Evolutionary conservation across 2,113 vertebrate species (phyloP).

Genomic region (Synodontis membranacea): DNA sequence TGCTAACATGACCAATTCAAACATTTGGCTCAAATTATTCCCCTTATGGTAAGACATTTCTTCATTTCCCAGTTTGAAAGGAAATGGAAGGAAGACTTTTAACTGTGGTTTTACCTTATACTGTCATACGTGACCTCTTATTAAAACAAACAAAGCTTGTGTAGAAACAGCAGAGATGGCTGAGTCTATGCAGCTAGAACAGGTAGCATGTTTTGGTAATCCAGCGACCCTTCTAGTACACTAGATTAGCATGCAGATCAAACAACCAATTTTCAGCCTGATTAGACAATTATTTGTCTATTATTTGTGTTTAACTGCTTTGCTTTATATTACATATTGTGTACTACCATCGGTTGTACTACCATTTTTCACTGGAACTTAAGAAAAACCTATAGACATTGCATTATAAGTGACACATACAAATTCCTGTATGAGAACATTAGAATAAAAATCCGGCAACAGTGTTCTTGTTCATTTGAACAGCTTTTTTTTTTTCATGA

Average conservation of each 20-base stretch:
- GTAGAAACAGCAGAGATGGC: not conserved
- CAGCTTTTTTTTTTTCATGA: not conserved
- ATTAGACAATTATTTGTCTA: not conserved
- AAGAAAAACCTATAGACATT: not conserved
- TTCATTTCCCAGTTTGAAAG: not conserved
- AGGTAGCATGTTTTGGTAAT: not conserved
- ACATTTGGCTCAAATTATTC: not conserved
- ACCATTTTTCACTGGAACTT: not conserved
- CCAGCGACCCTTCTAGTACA: not conserved
- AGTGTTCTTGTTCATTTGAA: not conserved
- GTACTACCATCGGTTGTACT: no score
- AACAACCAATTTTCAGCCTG: not conserved
- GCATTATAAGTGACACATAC: not conserved
- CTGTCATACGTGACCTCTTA: not conserved
- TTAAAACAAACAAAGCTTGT: not conserved
- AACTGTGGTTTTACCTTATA: not conserved
- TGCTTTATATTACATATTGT: not conserved
- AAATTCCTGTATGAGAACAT: not conserved
- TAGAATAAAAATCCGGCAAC: not conserved
- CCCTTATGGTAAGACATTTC: not conserved
- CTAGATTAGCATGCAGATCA: not conserved
- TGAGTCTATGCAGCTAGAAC: not conserved
- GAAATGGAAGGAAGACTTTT: not conserved
- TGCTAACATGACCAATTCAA: not conserved
- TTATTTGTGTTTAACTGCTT: not conserved